Base-by-base conservation (phyloP, 1,140 invertebrate species). In the Drosophila teissieri region DNA sequence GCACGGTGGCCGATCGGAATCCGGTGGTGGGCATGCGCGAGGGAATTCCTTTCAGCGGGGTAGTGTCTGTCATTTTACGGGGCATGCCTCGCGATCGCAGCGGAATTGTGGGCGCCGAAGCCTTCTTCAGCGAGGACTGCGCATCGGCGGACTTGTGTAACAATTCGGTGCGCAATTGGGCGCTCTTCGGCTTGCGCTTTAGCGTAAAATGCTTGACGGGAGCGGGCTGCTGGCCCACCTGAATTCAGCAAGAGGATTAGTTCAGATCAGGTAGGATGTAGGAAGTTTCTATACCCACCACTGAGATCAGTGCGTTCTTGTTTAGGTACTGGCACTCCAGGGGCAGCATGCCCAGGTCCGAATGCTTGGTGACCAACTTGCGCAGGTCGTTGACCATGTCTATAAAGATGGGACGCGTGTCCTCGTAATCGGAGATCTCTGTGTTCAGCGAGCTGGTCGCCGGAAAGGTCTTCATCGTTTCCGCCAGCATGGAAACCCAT, bases 301-400 rank as follows among this genome's bases (percentile, higher is more conserved):
- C 95, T 78, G 97, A 97, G 42, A 95, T 94, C 78, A 99, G 94
- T 39, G 98, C 97, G 93, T 96, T 96, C 93, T 98, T 98, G 93
- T 99, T 99, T 45, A 99, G 94, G 94, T 98, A 99, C 91, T 98
- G 96, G 94, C 98, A 99, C 93, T 99, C 98, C 83, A 99, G 94
- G 3, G 98, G 98, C 81, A 99, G 93, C 94, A 99, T 96, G 73
- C 95, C 95, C 37, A 96, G 94, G 91, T 98, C 97, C 79, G 95
- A 95, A 92, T 97, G 96, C 92, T 98, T 98, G 68, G 95, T 95
- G n/a, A 97, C 94, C 63, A 97, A 93, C 94, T 97, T 96, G 62
- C 95, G 94, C 1, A 99, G 93, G 92, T 99, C 98, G 65, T 95
- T 95, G 2, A 98, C 95, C 92, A 99, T 95, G 90, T 98, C 97